Evolutionary conservation across 2,888 invertebrate genomes (phyloP), one percentile per base, ranked within the genome.

Genomic region (Drepana falcataria): DNA sequence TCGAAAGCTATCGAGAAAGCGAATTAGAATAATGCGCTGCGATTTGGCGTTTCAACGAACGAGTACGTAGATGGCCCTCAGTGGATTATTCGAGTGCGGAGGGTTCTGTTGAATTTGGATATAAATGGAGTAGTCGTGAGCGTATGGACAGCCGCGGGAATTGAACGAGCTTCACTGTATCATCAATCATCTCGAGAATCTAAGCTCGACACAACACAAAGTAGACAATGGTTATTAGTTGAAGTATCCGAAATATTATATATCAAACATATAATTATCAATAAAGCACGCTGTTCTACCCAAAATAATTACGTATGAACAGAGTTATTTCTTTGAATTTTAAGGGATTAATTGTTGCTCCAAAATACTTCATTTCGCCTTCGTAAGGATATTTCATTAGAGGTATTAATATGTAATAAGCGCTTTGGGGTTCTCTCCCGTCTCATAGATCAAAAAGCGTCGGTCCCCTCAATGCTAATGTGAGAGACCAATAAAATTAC

Each of bases 1-100:
- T 87, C 83, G 79, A 84, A 87, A 90, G 88, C 89, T 84, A 89
- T 87, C 83, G 81, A 74, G 82, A 81, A 84, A 82, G 82, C 83
- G 83, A 89, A 90, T 90, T 91, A 90, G 89, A 90, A 91, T 91
- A 90, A 91, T 90, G 88, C 82, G 75, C 81, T 82, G 77, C 86
- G 87, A 91, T 91, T 91, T 89, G 83, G 87, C 83, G 77, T 89
- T 88, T 85, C 87, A 83, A 87, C 90, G 87, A 88, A 87, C 86
- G 85, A 86, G 85, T 79, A 75, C 77, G 75, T 77, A 73, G 79
- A 88, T 82, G 76, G 83, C 83, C 83, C 87, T 87, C 87, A 66
- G 87, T 84, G 90, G 89, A 87, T 87, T 88, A 87, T 85, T 86
- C 78, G 81, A 79, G 75, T 70, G 75, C 79, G 79, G 73, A 79